Base-by-base conservation (phyloP, 2,797 vertebrate species). In the Channa striata region DNA sequence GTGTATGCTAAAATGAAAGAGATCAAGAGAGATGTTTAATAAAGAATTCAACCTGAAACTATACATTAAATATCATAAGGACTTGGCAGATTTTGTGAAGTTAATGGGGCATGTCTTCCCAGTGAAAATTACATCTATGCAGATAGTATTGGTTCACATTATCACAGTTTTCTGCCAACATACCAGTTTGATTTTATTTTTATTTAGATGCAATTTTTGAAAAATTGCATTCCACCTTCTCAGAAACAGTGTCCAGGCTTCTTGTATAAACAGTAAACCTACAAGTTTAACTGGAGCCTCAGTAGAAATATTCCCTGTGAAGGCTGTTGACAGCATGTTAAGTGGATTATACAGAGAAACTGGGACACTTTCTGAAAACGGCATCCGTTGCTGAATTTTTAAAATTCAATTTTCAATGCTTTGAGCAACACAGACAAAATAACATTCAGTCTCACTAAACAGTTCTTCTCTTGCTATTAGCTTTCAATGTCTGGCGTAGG, bases 271-370 rank as follows among this genome's bases (percentile, higher is more conserved):
- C 34, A 44, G 46, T 44, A 51, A 33, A 74, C 16, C 20, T 19
- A 14, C 20, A 20, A 23, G 8, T 33, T 67, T 70, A 49, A 56
- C 21, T 21, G 10, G 11, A 33, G 23, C 10, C 34, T 4, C 36
- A 34, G 2, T 37, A 9, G 8, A 51, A 25, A 33, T 21, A 39
- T 54, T 50, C 37, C 54, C 23, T 34, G 30, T 16, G 48, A 50
- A 47, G 47, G 42, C 59, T 47, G 40, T 25, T 39, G 20, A 67
- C 33, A 25, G 52, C 8, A 16, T 19, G 17, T 36, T 48, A 25
- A 67, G 63, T 43, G 34, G 42, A 49, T 63, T 48, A 47, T 12
- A n/a, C 19, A 20, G 30, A 63, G 17, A 36, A 39, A 51, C 25
- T 43, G 56, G 23, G 17, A 50, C 30, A 9, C 21, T 23, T 60